Percentiles rank a stretch among this genome's conserved stretches.
phyloP scores from a whole-genome alignment of 2,797 vertebrate genomes.

The Trematomus bernacchii region DNA sequence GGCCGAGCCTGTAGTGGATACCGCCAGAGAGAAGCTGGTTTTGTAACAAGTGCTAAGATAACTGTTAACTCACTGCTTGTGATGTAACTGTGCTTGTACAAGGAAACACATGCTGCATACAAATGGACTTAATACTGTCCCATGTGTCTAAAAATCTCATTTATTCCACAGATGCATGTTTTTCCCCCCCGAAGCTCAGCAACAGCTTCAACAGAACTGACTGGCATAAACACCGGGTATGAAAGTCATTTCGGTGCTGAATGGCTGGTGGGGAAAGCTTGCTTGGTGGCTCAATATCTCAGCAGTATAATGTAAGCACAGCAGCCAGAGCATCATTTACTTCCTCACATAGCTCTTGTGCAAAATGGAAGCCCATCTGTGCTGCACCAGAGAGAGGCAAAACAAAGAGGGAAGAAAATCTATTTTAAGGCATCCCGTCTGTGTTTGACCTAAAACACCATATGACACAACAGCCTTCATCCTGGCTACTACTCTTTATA shows the following conservation, averaged over 20 bases:
- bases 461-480: constrained; percentile 43
- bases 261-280: constrained; percentile 28
- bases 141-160: constrained; percentile 7
- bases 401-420: constrained; percentile 46
- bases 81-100: constrained; percentile 42
- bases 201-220: constrained; percentile 30
- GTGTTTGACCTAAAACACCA: constrained; percentile 60
- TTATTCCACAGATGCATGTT: constrained; percentile 13
- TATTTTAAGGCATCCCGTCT: constrained; percentile 59
- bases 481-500: constrained; percentile 27
- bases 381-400: constrained; percentile 42
- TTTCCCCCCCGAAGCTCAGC: constrained; percentile 9
- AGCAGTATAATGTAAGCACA: constrained; percentile 25
- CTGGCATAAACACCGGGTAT: constrained; percentile 20
- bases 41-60: constrained; percentile 32
- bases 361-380: constrained; percentile 65
- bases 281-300: constrained; percentile 22
- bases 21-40: constrained; percentile 38
- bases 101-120: constrained; percentile 20
- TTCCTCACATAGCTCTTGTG: constrained; percentile 49
- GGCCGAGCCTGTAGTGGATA: constrained; percentile 14
- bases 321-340: constrained; percentile 37
- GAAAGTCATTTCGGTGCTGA: constrained; percentile 26
- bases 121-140: constrained; percentile 3
- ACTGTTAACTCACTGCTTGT: constrained; percentile 33